phyloP scores from a whole-genome alignment of 2,888 invertebrate genomes.

The Lottia gigantea region DNA sequence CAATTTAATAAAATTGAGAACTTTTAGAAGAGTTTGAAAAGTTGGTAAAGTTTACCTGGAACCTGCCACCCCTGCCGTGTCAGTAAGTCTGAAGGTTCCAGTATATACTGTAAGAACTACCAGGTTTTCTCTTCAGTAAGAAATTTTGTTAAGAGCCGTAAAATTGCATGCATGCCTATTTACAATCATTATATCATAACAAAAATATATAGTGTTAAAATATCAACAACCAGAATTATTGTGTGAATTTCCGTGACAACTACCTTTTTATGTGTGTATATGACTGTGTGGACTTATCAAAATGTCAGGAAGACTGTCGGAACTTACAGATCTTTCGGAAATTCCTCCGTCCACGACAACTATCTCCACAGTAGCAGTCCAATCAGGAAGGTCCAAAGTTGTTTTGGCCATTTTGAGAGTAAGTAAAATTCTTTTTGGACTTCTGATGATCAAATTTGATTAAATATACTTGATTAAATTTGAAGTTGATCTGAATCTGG shows the following conservation, averaged over 20 bases:
- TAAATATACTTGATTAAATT: too few relatives aligned
- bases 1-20: too few relatives aligned
- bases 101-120: neutral
- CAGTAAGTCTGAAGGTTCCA: neutral
- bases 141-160: constrained; percentile 59
- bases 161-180: constrained; percentile 64
- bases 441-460: neutral
- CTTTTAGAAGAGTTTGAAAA: too few relatives aligned
- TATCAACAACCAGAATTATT: constrained; percentile 13
- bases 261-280: constrained; percentile 18
- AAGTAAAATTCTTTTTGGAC: constrained; percentile 66
- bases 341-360: constrained; percentile 74
- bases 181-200: constrained; percentile 20
- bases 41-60: too few relatives aligned
- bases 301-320: constrained; percentile 41
- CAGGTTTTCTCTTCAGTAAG: constrained; percentile 6
- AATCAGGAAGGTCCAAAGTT: constrained; percentile 85
- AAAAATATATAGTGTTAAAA: constrained; percentile 21
- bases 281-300: constrained; percentile 16
- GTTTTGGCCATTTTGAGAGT: constrained; percentile 90
- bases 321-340: constrained; percentile 57
- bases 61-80: neutral
- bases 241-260: neutral
- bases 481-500: too few relatives aligned
- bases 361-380: constrained; percentile 90